Evolutionary conservation across 2,888 invertebrate species (phyloP).

Genomic region (Prosopocoilus inquinatus): DNA sequence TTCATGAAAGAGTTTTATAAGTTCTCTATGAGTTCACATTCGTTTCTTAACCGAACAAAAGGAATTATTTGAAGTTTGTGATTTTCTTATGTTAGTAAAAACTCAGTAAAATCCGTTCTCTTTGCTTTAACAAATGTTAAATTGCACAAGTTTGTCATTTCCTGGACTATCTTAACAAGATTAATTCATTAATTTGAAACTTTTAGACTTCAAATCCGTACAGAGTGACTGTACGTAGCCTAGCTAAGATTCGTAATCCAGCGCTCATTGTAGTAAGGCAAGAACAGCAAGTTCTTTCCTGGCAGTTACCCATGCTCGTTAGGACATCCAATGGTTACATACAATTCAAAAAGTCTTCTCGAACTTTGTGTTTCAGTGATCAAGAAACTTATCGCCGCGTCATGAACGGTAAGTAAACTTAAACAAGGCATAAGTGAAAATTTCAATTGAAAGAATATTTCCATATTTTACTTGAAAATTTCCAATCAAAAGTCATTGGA

Average conservation of each 20-base stretch:
- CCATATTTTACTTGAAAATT: too few species aligned
- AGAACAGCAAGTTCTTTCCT: conserved; percentile 54
- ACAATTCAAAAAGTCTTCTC: conserved; percentile 55
- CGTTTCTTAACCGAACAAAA: too few species aligned
- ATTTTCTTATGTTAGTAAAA: too few species aligned
- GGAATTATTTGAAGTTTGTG: too few species aligned
- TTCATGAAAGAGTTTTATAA: too few species aligned
- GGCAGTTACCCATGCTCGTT: conserved; percentile 33
- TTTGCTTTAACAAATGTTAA: too few species aligned
- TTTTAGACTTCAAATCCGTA: conserved; percentile 51
- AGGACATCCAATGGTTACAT: conserved; percentile 22
- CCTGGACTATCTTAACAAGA: too few species aligned
- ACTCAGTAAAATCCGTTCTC: too few species aligned
- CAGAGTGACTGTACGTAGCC: conserved; percentile 52
- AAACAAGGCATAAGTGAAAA: background rate
- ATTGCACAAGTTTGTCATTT: too few species aligned
- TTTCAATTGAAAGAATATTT: background rate
- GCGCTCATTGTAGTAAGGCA: conserved; percentile 70
- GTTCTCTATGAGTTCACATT: too few species aligned
- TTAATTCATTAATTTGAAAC: background rate
- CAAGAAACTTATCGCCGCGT: conserved; percentile 42
- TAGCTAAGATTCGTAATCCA: conserved; percentile 54
- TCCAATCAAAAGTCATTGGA: too few species aligned
- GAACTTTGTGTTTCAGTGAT: conserved; percentile 62
- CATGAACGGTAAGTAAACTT: background rate